These are phyloP conservation scores for Leptoteleia sp. DNA, from an alignment of 1,140 invertebrate species.

Conservation along the genomic window DNA sequence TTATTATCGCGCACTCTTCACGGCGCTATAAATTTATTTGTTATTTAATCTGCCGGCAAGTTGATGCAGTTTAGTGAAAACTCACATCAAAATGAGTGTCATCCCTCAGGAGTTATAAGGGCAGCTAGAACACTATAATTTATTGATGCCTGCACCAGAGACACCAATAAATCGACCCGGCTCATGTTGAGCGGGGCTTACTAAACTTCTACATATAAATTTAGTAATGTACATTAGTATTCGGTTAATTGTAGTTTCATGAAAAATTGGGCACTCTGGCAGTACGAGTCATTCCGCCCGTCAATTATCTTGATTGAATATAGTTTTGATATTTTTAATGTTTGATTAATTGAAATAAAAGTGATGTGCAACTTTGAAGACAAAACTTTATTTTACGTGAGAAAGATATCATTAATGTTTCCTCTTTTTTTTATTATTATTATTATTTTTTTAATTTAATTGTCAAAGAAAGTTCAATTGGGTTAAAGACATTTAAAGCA, in stretches of 20 bases:
- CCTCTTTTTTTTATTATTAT: too few relatives aligned
- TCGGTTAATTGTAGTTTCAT: slow-evolving; percentile 39
- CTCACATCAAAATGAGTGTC: slow-evolving; percentile 58
- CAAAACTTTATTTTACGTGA: too few relatives aligned
- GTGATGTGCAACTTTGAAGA: too few relatives aligned
- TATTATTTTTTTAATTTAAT: too few relatives aligned
- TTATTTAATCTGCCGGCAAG: slow-evolving; percentile 39
- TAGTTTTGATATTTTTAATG: too few relatives aligned
- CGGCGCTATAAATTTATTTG: slow-evolving; percentile 18
- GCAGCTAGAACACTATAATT: slow-evolving; percentile 59
- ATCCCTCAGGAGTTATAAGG: slow-evolving; percentile 62
- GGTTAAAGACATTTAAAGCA: too few relatives aligned
- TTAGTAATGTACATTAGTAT: slow-evolving; percentile 49
- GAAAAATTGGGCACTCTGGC: slow-evolving; percentile 21
- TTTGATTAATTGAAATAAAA: too few relatives aligned
- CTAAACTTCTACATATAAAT: slow-evolving; percentile 59
- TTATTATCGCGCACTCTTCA: background rate
- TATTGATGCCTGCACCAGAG: slow-evolving; percentile 62
- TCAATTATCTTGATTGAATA: too few relatives aligned
- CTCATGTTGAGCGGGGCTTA: slow-evolving; percentile 51
- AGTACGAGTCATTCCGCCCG: slow-evolving; percentile 13
- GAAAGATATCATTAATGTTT: too few relatives aligned
- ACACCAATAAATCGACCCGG: slow-evolving; percentile 60
- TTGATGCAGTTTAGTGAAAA: slow-evolving; percentile 50
- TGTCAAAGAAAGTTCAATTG: too few relatives aligned